Evolutionary conservation across 2,888 invertebrate genomes (phyloP).

Genomic region (Tenthredo livida): DNA sequence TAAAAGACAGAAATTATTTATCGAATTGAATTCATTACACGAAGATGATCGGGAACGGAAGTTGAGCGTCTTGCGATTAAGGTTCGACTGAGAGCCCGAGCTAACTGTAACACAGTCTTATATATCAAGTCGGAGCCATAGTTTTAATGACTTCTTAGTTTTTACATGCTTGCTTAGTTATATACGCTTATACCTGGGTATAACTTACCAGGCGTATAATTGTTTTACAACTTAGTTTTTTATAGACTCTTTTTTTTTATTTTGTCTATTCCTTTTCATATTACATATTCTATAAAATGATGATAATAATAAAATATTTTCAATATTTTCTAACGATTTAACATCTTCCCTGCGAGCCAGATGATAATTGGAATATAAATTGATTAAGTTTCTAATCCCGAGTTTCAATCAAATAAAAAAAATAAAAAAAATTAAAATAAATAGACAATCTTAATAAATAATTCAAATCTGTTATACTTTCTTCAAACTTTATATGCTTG

Average conservation of each 20-base stretch:
- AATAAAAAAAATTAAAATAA: neutral
- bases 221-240: neutral
- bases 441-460: neutral
- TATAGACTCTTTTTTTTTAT: neutral
- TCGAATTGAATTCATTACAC: neutral
- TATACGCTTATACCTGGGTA: constrained; percentile 7
- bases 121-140: constrained; percentile 62
- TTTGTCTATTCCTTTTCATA: neutral
- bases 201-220: neutral
- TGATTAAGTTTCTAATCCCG: too few species aligned
- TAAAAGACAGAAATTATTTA: neutral
- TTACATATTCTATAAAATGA: neutral
- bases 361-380: too few species aligned
- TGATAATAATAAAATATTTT: neutral
- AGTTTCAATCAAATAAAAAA: neutral
- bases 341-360: too few species aligned
- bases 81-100: constrained; percentile 68
- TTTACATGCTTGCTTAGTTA: constrained; percentile 36
- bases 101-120: constrained; percentile 73
- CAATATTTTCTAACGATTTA: too few species aligned
- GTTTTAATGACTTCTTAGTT: constrained; percentile 42
- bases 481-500: neutral
- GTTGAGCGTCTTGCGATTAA: constrained; percentile 65
- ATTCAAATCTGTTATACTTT: neutral
- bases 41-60: constrained; percentile 55